These are phyloP conservation scores for Shargacucullia verbasci DNA, from an alignment of 2,888 invertebrate species.

Conservation along the genomic window DNA sequence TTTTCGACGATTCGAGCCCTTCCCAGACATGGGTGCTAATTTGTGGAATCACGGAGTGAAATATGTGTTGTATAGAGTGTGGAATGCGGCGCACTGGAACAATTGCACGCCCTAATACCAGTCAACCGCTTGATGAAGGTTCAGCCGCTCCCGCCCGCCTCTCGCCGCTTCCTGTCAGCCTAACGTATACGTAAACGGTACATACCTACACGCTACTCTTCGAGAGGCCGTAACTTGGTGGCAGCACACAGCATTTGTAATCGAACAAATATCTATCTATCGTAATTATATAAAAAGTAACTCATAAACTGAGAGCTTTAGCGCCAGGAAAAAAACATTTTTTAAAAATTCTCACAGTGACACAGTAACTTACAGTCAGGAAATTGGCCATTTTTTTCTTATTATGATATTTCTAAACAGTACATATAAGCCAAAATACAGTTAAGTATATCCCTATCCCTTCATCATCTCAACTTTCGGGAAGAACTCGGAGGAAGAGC, in stretches of 20 bases:
- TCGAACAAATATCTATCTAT: slow-evolving; percentile 4
- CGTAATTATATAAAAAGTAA: not conserved
- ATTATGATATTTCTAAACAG: slow-evolving; percentile 41
- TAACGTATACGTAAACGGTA: slow-evolving; percentile 51
- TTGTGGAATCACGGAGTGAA: slow-evolving; percentile 84
- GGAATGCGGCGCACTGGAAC: slow-evolving; percentile 84
- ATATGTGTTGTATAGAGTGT: slow-evolving; percentile 79
- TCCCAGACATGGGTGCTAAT: slow-evolving; percentile 77
- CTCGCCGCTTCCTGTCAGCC: slow-evolving; percentile 66
- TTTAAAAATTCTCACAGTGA: slow-evolving; percentile 44
- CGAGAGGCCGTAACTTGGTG: slow-evolving; percentile 8
- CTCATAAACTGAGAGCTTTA: slow-evolving; percentile 26
- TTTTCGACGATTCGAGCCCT: slow-evolving; percentile 59
- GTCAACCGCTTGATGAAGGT: slow-evolving; percentile 88
- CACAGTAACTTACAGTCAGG: slow-evolving; percentile 43
- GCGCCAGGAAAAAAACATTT: slow-evolving; percentile 30
- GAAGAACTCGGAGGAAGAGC: slow-evolving; percentile 66
- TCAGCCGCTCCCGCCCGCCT: slow-evolving; percentile 61
- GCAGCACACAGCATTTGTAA: not conserved
- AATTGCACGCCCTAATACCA: slow-evolving; percentile 87
- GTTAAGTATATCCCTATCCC: slow-evolving; percentile 13
- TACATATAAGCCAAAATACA: slow-evolving; percentile 27
- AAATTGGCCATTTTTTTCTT: slow-evolving; percentile 43
- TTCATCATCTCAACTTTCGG: slow-evolving; percentile 32
- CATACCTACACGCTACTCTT: slow-evolving; percentile 45